Conservation (phyloP, 2,797 vertebrate genomes). For the Borostomias antarcticus region DNA sequence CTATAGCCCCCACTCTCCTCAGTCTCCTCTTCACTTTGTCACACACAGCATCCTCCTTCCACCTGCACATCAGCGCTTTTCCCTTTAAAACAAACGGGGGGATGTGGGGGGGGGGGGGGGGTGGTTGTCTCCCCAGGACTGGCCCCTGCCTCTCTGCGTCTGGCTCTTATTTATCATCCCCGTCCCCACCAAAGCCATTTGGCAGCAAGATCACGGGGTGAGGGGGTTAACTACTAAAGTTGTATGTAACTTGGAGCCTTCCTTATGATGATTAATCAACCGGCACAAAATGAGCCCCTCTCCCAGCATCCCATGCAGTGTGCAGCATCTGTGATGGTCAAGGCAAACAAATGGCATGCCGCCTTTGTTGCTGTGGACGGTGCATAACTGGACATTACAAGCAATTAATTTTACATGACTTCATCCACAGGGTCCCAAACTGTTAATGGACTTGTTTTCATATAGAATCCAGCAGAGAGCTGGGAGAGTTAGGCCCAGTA, state of each 20-base stretch:
- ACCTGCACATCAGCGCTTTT: conserved; percentile 32
- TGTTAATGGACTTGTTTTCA: conserved; percentile 63
- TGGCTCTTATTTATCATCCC: conserved; percentile 86
- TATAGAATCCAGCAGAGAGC: conserved; percentile 25
- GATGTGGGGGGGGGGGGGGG: conserved; percentile 40
- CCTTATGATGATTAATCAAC: conserved; percentile 90
- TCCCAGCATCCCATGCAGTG: conserved; percentile 76
- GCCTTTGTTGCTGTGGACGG: conserved; percentile 77
- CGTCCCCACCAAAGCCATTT: conserved; percentile 84
- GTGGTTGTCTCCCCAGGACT: conserved; percentile 62
- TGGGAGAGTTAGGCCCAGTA: conserved; percentile 36
- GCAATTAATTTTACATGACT: conserved; percentile 80
- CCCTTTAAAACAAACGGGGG: conserved; percentile 43
- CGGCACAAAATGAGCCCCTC: conserved; percentile 75
- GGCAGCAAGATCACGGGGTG: conserved; percentile 87
- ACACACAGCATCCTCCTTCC: conserved; percentile 23
- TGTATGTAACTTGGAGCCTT: conserved; percentile 89
- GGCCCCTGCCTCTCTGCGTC: conserved; percentile 68
- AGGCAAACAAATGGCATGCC: conserved; percentile 80
- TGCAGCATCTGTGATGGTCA: conserved; percentile 78
- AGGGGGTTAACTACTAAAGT: conserved; percentile 94
- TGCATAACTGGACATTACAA: conserved; percentile 74
- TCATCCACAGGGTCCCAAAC: conserved; percentile 67
- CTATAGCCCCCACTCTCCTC: background rate
- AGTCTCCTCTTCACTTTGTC: conserved; percentile 5